A percentile compares a stretch with the other conserved stretches of the same genome.
phyloP scores from a whole-genome alignment of 2,113 vertebrate species.

The Serilophus lunatus region DNA sequence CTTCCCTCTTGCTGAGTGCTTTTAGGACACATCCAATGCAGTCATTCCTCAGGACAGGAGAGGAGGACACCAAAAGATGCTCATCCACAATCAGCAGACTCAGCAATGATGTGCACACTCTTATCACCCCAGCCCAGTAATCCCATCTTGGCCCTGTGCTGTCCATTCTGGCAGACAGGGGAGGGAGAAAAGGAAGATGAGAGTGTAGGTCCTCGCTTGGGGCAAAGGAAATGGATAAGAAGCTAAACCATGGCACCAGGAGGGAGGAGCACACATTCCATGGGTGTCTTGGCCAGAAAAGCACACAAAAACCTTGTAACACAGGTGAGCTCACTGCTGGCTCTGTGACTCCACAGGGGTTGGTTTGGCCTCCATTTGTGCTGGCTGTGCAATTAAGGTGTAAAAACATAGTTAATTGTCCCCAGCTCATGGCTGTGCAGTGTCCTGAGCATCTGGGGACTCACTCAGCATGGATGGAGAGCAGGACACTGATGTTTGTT shows the following conservation, averaged over 20 bases:
- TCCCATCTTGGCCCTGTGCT: not conserved
- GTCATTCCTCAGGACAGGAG: not conserved
- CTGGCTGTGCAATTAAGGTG: not conserved
- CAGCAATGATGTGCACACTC: accelerated
- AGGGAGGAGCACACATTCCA: not conserved
- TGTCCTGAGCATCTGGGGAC: not conserved
- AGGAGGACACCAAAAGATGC: accelerated
- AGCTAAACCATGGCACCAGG: not conserved
- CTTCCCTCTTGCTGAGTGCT: not conserved
- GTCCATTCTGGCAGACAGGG: not conserved
- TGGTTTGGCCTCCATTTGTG: not conserved
- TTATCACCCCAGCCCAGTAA: not conserved
- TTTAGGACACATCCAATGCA: not conserved
- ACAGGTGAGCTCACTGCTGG: not conserved
- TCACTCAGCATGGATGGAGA: not conserved
- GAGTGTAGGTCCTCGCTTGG: not conserved
- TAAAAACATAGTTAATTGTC: not conserved
- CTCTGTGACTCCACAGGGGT: not conserved
- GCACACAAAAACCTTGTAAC: not conserved
- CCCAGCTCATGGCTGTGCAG: not conserved
- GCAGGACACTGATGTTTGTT: not conserved
- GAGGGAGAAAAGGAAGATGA: not conserved
- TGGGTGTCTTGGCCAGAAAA: not conserved
- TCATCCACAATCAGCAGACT: accelerated
- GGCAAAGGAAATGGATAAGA: not conserved